Conservation (phyloP, 2,113 vertebrate genomes). For the Psilopogon haemacephalus region DNA sequence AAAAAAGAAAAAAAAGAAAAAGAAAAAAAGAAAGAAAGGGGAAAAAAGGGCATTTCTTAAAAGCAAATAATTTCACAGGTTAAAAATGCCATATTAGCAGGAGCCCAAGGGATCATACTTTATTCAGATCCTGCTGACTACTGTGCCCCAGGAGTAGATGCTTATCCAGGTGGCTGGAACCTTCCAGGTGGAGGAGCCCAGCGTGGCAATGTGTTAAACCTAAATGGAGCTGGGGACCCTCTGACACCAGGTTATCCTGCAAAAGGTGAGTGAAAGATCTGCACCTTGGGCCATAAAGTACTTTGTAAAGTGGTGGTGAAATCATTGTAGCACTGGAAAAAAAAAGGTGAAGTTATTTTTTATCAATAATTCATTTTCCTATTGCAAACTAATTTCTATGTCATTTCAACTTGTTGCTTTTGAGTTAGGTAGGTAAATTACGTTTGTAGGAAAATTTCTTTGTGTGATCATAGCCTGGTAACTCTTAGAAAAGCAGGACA, state of each 20-base stretch:
- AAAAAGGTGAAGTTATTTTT: not conserved
- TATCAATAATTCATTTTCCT: not conserved
- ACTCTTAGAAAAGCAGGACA: not conserved
- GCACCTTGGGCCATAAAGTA: not conserved
- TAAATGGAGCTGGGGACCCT: conserved; percentile 93
- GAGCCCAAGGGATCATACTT: conserved; percentile 89
- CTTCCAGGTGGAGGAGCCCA: conserved; percentile 88
- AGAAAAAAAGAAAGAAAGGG: too few species aligned
- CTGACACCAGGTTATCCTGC: conserved; percentile 96
- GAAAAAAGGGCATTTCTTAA: not conserved
- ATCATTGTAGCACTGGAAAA: not conserved
- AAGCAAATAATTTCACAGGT: conserved; percentile 76
- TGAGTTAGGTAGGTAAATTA: not conserved
- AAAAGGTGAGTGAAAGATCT: conserved; percentile 81
- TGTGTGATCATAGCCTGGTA: not conserved
- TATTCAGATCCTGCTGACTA: conserved; percentile 96
- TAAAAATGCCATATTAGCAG: conserved; percentile 88
- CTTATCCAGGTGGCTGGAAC: conserved; percentile 93
- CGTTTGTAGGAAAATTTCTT: not conserved
- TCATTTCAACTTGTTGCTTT: not conserved
- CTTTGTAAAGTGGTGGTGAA: not conserved
- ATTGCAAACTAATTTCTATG: not conserved
- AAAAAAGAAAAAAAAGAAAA: too few species aligned
- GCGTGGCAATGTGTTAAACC: conserved; percentile 91
- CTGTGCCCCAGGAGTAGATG: conserved; percentile 79